phyloP scores from a whole-genome alignment of 1,140 invertebrate species.

The Acromyrmex heyeri region DNA sequence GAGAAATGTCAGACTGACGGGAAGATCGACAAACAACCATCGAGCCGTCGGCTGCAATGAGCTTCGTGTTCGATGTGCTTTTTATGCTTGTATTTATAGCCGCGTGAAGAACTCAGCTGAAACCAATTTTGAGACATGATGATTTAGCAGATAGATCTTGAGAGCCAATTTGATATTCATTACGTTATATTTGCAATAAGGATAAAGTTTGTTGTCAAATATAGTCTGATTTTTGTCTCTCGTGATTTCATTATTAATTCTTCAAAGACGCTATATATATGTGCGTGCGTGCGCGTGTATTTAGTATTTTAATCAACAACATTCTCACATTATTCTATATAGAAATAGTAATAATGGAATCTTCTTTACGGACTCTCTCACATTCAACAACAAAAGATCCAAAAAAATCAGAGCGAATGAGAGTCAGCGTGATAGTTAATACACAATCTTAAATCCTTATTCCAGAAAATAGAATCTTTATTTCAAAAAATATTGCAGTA shows the following conservation, averaged over 20 bases:
- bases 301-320: background rate
- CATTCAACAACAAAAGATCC: too few species aligned
- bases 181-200: background rate
- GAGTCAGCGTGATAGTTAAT: too few species aligned
- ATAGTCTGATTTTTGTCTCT: background rate
- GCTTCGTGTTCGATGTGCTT: constrained; percentile 14
- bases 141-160: background rate
- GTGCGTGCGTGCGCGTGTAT: background rate
- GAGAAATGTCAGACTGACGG: constrained; percentile 35
- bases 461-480: too few species aligned
- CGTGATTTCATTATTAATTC: background rate
- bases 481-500: too few species aligned
- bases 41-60: constrained; percentile 22
- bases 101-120: background rate
- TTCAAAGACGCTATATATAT: background rate
- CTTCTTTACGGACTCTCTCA: too few species aligned
- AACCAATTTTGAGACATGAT: background rate
- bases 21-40: constrained; percentile 56
- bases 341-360: background rate
- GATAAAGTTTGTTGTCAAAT: background rate
- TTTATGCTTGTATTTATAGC: background rate
- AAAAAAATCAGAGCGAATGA: too few species aligned
- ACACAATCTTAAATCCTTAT: too few species aligned
- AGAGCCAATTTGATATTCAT: background rate
- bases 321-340: background rate